A percentile compares a stretch with the other conserved stretches of the same genome.
Evolutionary conservation across 2,888 invertebrate genomes (phyloP).

Genomic region (Callinectes sapidus): DNA sequence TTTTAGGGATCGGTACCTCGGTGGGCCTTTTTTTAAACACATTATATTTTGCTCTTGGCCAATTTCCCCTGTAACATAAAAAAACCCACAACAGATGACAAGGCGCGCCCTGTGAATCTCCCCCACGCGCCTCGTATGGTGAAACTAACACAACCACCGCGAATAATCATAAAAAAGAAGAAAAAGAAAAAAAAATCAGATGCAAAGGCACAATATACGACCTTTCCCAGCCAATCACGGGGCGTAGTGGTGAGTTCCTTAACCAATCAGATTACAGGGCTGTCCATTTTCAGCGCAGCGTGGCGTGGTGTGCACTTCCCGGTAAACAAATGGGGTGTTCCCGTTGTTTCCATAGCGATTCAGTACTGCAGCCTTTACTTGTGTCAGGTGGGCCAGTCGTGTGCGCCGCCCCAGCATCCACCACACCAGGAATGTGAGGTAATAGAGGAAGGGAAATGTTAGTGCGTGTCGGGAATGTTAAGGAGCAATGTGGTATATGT

Average conservation of each 20-base stretch:
- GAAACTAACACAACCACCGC: background rate
- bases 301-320: slow-evolving; percentile 11
- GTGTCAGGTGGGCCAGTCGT: background rate
- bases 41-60: too few species aligned
- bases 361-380: background rate
- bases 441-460: background rate
- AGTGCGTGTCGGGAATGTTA: background rate
- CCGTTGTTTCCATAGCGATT: slow-evolving; percentile 22
- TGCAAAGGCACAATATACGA: background rate
- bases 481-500: background rate
- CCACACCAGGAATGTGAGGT: background rate
- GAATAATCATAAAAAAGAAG: background rate
- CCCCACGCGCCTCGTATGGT: background rate
- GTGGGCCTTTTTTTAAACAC: too few species aligned
- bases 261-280: slow-evolving; percentile 40
- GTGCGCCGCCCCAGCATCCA: background rate
- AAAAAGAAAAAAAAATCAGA: background rate
- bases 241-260: background rate
- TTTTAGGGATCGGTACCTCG: too few species aligned
- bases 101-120: background rate
- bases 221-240: background rate
- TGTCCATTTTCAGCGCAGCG: slow-evolving; percentile 29
- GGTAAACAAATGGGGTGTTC: slow-evolving; percentile 22
- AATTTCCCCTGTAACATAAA: too few species aligned
- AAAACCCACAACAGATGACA: background rate